Evolutionary conservation across 2,888 invertebrate species (phyloP), one percentile per base, ranked within the genome.

Genomic region (Rhagonycha lutea): DNA sequence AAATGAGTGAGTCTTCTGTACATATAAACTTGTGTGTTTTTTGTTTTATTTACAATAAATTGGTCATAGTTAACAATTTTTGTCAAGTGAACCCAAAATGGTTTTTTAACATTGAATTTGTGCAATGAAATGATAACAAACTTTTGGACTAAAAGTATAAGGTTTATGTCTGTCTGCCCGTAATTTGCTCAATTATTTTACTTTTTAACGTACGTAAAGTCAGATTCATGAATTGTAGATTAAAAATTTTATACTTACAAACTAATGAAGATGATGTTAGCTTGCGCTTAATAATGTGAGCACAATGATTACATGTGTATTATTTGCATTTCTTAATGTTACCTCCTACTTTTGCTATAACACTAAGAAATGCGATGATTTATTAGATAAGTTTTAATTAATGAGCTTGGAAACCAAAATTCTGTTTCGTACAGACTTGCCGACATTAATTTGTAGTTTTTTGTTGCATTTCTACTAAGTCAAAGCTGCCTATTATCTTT

Each of bases 381-480:
- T 62, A 24, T 24, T 65, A 65, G 63, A 65, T 65, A 24, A 47
- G 47, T 47, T 47, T 47, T 47, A 47, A 47, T 47, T 24, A 65
- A 65, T 24, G 63, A 26, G 68, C 68, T 28, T 14, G 61, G 62
- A 61, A 62, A 73, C 73, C 73, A 72, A 74, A 70, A 70, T 68
- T 67, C 29, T 61, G 63, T 72, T 69, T 68, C 61, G 69, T 65
- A 74, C 74, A 74, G 70, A 74, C 70, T 74, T 74, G 74, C 74
- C 74, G 14, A 14, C 62, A 60, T 73, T n/a, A 26, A 63, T 73
- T 14, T 63, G 18, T 28, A 32, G 1, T 74, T 60, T 47, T n/a
- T 29, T 62, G 14, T 67, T 65, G 69, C 74, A 74, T 74, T 74
- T 74, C 69, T 63, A 69, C 73, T 74, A 74, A 74, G 70, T 74